Percentiles rank a stretch among this genome's conserved stretches.
Conservation (phyloP, 2,113 vertebrate genomes). For the Tetrax tetrax region DNA sequence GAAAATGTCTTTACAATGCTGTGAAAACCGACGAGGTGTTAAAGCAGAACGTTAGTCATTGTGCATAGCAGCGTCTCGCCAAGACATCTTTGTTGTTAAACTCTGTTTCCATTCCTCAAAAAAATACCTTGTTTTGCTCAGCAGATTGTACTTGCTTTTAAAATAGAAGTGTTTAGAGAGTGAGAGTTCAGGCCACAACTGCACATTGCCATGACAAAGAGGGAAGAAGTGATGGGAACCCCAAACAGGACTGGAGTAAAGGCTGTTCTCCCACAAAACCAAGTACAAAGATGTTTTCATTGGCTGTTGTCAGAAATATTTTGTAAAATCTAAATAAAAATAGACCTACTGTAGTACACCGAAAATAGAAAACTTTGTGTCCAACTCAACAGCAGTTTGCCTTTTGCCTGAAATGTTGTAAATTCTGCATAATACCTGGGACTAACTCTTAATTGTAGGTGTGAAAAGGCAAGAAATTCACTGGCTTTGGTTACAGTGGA, state of each 20-base stretch:
- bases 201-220: neutral
- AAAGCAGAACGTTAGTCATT: constrained; percentile 30
- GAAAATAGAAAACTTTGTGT: neutral
- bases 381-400: neutral
- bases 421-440: neutral
- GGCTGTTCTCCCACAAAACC: neutral
- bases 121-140: neutral
- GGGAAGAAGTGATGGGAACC: neutral
- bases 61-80: neutral
- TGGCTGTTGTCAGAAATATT: neutral
- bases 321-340: neutral
- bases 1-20: neutral
- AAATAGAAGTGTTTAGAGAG: neutral
- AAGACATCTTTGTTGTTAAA: constrained; percentile 5
- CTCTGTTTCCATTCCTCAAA: neutral
- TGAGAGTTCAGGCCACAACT: neutral
- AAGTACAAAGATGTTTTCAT: neutral
- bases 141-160: neutral
- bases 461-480: neutral
- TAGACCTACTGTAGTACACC: neutral
- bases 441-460: neutral
- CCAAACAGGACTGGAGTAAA: neutral
- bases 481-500: neutral
- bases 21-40: neutral
- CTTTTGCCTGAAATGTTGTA: neutral